These are phyloP conservation scores for Anastrepha obliqua DNA, from an alignment of 1,140 invertebrate species.

Conservation along the genomic window DNA sequence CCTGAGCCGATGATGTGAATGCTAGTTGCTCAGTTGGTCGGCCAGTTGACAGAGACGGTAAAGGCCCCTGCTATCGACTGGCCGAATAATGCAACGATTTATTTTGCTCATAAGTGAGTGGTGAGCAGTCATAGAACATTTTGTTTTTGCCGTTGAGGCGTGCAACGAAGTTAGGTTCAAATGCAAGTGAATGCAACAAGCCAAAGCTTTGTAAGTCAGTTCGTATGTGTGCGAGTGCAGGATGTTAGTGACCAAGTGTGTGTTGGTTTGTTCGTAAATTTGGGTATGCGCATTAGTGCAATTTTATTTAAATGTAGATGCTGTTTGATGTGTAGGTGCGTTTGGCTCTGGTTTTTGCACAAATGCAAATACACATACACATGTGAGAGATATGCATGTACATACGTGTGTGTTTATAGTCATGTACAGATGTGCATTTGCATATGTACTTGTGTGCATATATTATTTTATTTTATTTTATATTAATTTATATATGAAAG, in stretches of 20 bases:
- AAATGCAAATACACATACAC: constrained; percentile 1
- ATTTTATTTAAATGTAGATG: constrained; percentile 9
- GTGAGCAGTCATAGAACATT: neutral
- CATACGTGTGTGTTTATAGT: neutral
- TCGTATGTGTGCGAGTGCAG: neutral
- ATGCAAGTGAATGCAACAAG: neutral
- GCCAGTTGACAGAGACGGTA: neutral
- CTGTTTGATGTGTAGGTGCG: neutral
- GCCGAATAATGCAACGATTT: neutral
- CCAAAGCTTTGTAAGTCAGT: neutral
- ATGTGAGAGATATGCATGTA: neutral
- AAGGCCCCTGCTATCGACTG: neutral
- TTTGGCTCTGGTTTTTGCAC: neutral
- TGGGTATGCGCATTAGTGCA: neutral
- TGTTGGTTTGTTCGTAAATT: neutral
- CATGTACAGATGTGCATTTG: neutral
- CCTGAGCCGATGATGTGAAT: neutral
- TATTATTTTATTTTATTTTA: constrained; percentile 46
- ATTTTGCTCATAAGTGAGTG: neutral
- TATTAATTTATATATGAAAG: neutral
- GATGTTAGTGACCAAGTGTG: neutral
- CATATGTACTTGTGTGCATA: neutral
- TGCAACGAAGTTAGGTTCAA: neutral
- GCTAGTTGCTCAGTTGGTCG: neutral
- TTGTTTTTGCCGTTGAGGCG: neutral